phyloP scores from a whole-genome alignment of 92 coral and sea anemone species.

The Heliopora coerulea region DNA sequence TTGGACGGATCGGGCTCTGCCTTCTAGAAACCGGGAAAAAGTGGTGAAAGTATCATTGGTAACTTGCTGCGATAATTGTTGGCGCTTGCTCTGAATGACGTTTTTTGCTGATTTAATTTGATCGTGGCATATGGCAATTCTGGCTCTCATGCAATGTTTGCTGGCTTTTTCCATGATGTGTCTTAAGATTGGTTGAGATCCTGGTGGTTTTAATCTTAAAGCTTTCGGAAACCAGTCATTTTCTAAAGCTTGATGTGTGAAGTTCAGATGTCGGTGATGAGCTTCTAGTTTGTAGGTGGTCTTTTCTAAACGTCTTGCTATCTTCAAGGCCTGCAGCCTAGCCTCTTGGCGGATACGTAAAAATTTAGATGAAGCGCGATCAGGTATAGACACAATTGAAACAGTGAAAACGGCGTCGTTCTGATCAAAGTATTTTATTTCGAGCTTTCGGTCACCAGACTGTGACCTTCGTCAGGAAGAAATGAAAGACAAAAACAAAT shows the following conservation, averaged over 20 bases:
- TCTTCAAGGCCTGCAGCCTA: slow-evolving; percentile 41
- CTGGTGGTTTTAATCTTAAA: slow-evolving; percentile 14
- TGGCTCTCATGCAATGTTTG: no score
- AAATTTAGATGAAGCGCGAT: slow-evolving; percentile 34
- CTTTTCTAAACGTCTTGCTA: slow-evolving; percentile 33
- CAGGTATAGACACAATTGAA: no score
- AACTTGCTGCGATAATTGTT: slow-evolving; percentile 12
- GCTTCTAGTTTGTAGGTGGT: no score
- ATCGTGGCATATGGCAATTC: slow-evolving; percentile 32
- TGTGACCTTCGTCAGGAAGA: no score
- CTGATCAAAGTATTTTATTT: no score
- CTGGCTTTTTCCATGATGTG: no score
- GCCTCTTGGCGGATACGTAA: slow-evolving; percentile 50
- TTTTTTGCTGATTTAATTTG: slow-evolving; percentile 10
- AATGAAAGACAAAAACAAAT: no score
- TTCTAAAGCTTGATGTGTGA: not conserved
- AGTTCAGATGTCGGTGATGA: slow-evolving; percentile 8
- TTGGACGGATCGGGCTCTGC: slow-evolving; percentile 42
- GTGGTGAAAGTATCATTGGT: slow-evolving; percentile 25
- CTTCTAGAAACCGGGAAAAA: slow-evolving; percentile 19
- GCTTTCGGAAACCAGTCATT: slow-evolving; percentile 34
- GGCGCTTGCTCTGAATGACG: not conserved
- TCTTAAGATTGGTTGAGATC: slow-evolving; percentile 11
- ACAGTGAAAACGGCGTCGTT: no score
- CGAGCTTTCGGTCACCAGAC: no score